Conservation (phyloP, 1,140 invertebrate species). For the Hydropsyche tenuis region DNA sequence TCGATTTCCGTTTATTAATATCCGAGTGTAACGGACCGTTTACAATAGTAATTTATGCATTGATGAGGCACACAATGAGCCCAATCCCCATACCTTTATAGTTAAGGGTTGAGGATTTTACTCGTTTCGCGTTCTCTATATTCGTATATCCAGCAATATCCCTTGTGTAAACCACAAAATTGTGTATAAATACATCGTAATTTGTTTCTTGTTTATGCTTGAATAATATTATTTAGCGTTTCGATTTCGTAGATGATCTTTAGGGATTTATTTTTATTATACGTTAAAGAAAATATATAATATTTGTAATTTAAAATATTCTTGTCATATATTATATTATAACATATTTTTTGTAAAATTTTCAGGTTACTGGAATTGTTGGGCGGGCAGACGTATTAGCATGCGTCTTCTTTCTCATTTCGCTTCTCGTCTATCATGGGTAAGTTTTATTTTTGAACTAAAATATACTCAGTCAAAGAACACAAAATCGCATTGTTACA, state of each 20-base stretch:
- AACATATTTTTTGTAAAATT: slow-evolving; percentile 44
- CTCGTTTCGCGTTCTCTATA: slow-evolving; percentile 13
- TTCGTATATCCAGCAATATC: slow-evolving; percentile 8
- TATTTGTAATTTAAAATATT: too few relatives aligned
- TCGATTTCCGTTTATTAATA: too few relatives aligned
- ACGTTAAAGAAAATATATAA: too few relatives aligned
- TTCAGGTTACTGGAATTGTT: slow-evolving; percentile 81
- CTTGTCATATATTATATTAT: too few relatives aligned
- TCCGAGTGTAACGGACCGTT: slow-evolving; percentile 2
- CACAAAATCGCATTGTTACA: not conserved
- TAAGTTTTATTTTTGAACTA: slow-evolving; percentile 60
- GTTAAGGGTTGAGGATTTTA: not conserved
- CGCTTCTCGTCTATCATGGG: slow-evolving; percentile 81
- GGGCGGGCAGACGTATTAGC: slow-evolving; percentile 85
- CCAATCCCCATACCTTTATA: not conserved
- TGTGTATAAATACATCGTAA: too few relatives aligned
- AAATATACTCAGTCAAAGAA: not conserved
- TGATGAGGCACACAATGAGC: not conserved
- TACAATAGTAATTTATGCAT: slow-evolving; percentile 25
- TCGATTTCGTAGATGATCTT: too few relatives aligned
- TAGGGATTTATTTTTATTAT: too few relatives aligned
- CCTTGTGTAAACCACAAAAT: not conserved
- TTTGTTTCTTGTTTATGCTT: too few relatives aligned
- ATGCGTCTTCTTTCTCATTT: slow-evolving; percentile 82
- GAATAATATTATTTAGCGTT: too few relatives aligned